Conservation (phyloP, 2,113 vertebrate genomes). For the mouse (Mus musculus) region DNA sequence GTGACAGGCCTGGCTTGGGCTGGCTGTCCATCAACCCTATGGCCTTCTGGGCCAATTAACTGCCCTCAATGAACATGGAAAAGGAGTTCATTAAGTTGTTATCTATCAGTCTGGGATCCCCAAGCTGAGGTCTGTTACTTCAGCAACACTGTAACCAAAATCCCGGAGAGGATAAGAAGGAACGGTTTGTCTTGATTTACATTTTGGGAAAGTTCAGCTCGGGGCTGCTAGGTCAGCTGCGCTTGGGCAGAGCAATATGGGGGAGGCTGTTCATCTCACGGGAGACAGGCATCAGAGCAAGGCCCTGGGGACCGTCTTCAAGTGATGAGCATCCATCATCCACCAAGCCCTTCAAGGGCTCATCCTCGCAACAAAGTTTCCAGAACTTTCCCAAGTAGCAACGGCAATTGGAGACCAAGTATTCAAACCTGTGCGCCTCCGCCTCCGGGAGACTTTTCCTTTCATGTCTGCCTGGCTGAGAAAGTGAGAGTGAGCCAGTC, state of each 20-base stretch:
- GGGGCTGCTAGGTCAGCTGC: not conserved
- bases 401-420: not conserved
- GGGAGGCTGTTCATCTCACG: not conserved
- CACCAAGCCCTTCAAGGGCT: not conserved
- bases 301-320: not conserved
- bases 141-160: not conserved
- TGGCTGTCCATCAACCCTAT: not conserved
- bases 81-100: conserved; percentile 52
- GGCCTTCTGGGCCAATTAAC: conserved; percentile 49
- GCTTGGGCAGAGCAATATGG: not conserved
- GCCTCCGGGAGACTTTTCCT: not conserved
- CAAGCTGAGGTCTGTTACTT: not conserved
- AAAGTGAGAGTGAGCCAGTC: not conserved
- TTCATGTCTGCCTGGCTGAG: not conserved
- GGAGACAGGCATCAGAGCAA: not conserved
- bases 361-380: not conserved
- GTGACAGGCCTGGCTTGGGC: not conserved
- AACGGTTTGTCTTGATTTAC: not conserved
- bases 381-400: not conserved
- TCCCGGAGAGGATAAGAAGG: not conserved
- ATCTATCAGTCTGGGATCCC: not conserved
- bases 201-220: not conserved
- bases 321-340: too few species aligned
- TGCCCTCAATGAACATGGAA: not conserved
- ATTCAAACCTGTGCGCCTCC: not conserved